Evolutionary conservation across 1,140 invertebrate species (phyloP), one percentile per base, ranked within the genome.

Genomic region (Nomia melanderi): DNA sequence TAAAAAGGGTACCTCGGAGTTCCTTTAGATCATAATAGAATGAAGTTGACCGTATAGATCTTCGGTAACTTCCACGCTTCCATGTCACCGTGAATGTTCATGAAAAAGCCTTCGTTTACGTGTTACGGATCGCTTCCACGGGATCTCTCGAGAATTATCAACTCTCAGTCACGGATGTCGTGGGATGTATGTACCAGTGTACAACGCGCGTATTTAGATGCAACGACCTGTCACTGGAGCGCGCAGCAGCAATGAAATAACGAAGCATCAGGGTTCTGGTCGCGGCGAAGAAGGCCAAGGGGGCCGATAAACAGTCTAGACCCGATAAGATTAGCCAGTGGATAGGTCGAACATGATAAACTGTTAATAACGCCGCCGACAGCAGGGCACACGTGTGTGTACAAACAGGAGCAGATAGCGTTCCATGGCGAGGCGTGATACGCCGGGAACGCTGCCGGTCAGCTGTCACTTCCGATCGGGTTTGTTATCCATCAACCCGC

Each of bases 271-370:
- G 41, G 60, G 54, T 73, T 47, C 41, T 44, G n/a, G 23, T 9
- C 47, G 12, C n/a, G 31, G 31, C 20, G 59, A 70, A 36, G 36
- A 79, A 79, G 77, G 47, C 69, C 54, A 69, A 81, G 65, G 29
- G 78, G 74, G 41, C 57, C 60, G 83, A 85, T 84, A 84, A 85
- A 74, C 60, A 39, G 47, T 82, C 77, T 74, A 80, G 69, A 67
- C 63, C 27, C 73, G 73, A 82, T 79, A 69, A 72, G 82, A 84
- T 84, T 84, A 79, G 31, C 17, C 12, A 7, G 23, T 47, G 62
- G 33, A 77, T 66, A 84, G 74, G 83, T 73, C 69, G 74, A 75
- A 75, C 25, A 57, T 75, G 78, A 77, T 81, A 83, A 83, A 83
- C 78, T 80, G 59, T 66, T 65, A 67, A 77, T 84, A 77, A 82